Evolutionary conservation across 2,888 invertebrate species (phyloP).

Genomic region (Euzophera pinguis): DNA sequence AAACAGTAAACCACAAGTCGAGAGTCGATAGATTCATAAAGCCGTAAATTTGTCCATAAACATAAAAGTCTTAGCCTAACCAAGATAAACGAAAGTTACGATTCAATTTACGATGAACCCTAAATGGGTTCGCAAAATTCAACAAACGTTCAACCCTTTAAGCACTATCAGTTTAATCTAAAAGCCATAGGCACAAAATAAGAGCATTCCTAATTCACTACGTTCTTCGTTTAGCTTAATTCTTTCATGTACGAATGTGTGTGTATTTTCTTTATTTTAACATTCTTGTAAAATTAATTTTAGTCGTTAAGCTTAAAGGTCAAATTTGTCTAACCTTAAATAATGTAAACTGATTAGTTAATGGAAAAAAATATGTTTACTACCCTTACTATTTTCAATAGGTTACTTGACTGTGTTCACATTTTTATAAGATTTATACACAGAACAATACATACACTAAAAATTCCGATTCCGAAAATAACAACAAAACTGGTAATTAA

Average conservation of each 20-base stretch:
- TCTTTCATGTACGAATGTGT: neutral
- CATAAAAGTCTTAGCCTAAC: constrained; percentile 8
- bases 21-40: neutral
- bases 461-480: too few relatives aligned
- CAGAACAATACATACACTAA: too few relatives aligned
- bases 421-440: too few relatives aligned
- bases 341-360: too few relatives aligned
- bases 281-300: too few relatives aligned
- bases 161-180: constrained; percentile 18
- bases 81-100: constrained; percentile 10
- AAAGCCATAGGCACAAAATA: neutral
- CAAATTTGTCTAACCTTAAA: too few relatives aligned
- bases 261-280: too few relatives aligned
- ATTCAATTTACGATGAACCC: constrained; percentile 12
- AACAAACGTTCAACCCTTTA: constrained; percentile 12
- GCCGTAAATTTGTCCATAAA: neutral
- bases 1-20: neutral
- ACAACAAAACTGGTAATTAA: too few relatives aligned
- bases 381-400: too few relatives aligned
- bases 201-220: neutral
- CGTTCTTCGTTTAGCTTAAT: neutral
- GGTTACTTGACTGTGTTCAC: too few relatives aligned
- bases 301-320: too few relatives aligned
- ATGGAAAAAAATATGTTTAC: too few relatives aligned
- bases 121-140: constrained; percentile 14